Evolutionary conservation across 2,797 vertebrate genomes (phyloP), one percentile per base, ranked within the genome.

Genomic region (Anguilla megastoma): DNA sequence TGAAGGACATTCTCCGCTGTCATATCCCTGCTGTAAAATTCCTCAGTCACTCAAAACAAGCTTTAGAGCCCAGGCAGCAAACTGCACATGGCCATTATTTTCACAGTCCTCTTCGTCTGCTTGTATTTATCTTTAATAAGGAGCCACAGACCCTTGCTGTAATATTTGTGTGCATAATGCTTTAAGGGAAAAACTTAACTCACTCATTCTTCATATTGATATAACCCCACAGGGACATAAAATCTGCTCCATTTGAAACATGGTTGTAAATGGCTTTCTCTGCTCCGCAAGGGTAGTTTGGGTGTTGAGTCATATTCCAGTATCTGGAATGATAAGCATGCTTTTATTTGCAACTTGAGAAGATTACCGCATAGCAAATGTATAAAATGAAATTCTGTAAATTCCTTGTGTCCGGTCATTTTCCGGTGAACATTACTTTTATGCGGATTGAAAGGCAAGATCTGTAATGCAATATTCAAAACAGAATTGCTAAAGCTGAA

Each of bases 301-400:
- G 14, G 74, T 21, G 16, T 79, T 82, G 41, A 82, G 24, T 50
- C 79, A 48, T 45, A 45, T 27, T 24, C 45, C 45, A 8, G 41
- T 48, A n/a, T 82, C 45, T 82, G 79, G 50, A 21, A 48, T 21
- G 16, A 82, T 48, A 50, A 50, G 45, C 79, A 80, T 48, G 36
- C 36, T 82, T 82, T 82, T 82, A 79, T 82, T 36, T 80, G 21
- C 41, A 50, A 82, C 45, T 82, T n/a, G 79, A 79, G 33, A 79
- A 79, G 74, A 79, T 79, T 79, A 79, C 45, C 74, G 21, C 69
- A 79, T 41, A 18, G 74, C 33, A 33, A 18, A 74, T 79, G 14
- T 45, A 24, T 41, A 45, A 41, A 69, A 79, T 16, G 0, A 41
- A 41, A 21, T 79, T 18, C 36, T 5, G 16, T 41, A 79, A 36